Percentiles rank a stretch among this genome's conserved stretches.
These are phyloP conservation scores for Buteo buteo DNA, from an alignment of 2,113 vertebrate species.

Conservation along the genomic window DNA sequence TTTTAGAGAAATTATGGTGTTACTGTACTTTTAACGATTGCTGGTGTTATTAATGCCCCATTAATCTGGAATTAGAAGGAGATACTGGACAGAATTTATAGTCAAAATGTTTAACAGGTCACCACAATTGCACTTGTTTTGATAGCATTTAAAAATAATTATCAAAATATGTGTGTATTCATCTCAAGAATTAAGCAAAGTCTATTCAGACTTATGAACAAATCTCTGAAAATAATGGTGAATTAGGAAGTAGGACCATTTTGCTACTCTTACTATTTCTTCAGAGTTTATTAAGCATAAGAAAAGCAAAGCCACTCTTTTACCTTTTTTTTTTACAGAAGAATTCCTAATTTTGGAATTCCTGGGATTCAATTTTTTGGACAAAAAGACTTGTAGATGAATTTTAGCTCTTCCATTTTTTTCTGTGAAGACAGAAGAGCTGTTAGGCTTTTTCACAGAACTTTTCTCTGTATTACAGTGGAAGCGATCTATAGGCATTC, in stretches of 20 bases:
- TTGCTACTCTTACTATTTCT: background rate
- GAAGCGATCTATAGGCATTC: background rate
- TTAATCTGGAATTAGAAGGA: background rate
- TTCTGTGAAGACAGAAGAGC: background rate
- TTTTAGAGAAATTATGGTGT: background rate
- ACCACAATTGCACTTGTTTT: background rate
- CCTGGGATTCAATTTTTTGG: background rate
- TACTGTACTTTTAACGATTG: background rate
- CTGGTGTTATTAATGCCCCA: background rate
- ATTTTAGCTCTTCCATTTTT: background rate
- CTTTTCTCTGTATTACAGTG: background rate
- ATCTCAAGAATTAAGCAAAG: background rate
- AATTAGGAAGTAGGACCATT: background rate
- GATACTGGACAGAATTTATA: background rate
- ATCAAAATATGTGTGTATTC: background rate
- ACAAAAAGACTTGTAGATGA: background rate
- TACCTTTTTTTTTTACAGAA: background rate
- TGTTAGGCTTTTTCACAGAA: background rate
- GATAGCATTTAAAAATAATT: background rate
- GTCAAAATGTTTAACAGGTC: background rate
- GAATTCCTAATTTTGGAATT: background rate
- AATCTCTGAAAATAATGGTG: background rate
- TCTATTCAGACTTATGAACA: background rate
- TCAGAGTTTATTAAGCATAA: background rate
- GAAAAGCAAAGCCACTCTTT: background rate